Evolutionary conservation across 1,140 invertebrate genomes (phyloP).

Genomic region (Streblospio benedicti): DNA sequence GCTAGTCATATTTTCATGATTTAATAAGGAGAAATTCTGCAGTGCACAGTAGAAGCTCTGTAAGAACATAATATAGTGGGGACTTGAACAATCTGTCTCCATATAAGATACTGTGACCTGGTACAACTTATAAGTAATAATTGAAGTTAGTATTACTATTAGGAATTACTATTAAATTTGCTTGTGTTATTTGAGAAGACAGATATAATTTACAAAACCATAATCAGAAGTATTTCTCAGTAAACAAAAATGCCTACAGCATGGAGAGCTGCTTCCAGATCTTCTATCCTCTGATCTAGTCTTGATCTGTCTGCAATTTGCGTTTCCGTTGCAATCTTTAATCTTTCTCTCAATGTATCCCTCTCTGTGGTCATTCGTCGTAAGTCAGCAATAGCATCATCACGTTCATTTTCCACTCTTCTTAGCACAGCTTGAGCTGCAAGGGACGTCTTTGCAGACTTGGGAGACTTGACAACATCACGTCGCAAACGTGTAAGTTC

Average conservation of each 20-base stretch:
- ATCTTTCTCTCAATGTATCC: slow-evolving; percentile 42
- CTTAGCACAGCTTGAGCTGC: slow-evolving; percentile 44
- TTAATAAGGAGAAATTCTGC: no score
- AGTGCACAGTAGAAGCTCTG: no score
- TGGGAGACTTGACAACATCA: slow-evolving; percentile 40
- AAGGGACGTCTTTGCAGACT: slow-evolving; percentile 41
- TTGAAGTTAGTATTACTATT: no score
- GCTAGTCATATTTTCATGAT: no score
- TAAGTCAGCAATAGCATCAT: slow-evolving; percentile 41
- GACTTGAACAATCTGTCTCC: no score
- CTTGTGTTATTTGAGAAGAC: no score
- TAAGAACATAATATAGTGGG: no score
- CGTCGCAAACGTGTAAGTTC: slow-evolving; percentile 38
- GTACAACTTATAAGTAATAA: no score
- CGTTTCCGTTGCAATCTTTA: slow-evolving; percentile 50
- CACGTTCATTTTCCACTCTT: slow-evolving; percentile 44
- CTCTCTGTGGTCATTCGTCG: slow-evolving; percentile 40
- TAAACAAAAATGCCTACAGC: slow-evolving; percentile 16
- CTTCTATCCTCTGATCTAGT: slow-evolving; percentile 44
- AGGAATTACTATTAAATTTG: no score
- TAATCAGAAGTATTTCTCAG: no score
- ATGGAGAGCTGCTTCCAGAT: slow-evolving; percentile 31
- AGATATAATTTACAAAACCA: no score
- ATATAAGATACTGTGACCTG: no score
- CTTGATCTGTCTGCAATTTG: slow-evolving; percentile 48